Evolutionary conservation across 1,140 invertebrate genomes (phyloP), one percentile per base, ranked within the genome.

Genomic region (Cataglyphis hispanica): DNA sequence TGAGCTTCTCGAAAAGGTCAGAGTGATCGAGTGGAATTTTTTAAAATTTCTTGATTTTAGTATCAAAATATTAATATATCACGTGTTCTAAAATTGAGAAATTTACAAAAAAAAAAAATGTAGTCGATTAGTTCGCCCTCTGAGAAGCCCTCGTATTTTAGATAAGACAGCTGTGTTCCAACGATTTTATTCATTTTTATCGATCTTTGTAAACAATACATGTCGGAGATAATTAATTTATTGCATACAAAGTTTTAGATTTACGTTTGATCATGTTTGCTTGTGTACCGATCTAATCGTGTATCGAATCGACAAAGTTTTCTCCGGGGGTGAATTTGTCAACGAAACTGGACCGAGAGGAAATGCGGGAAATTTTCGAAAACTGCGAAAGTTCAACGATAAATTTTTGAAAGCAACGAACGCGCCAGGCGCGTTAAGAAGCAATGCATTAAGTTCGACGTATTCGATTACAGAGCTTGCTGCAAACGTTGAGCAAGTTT

Each of bases 361-460:
- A 81, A 83, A 34, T 74, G 78, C 67, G 37, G 56, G 43, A 72
- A 53, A n/a, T n/a, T 53, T 58, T 1, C 53, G 67, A 43, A 60
- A 34, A 53, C 70, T 72, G 40, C 50, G 25, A 43, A 83, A 83
- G 78, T 83, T 83, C 31, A 5, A n/a, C 78, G 53, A 83, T 83
- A 83, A 83, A 83, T 83, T 74, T 83, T 72, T 83, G 37, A 60
- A n/a, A 43, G n/a, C 46, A 31, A 37, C 53, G 53, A 34, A 43
- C n/a, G 40, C 37, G 31, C 27, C 27, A 19, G 46, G 37, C 25
- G 37, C 67, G 25, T 56, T 37, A 58, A 83, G 67, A 83, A 70
- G 67, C 56, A 60, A 83, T 83, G 78, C 78, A 81, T 81, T 72
- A 72, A 81, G 67, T 83, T 83, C 77, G 64, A 80, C 64, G 64